phyloP scores from a whole-genome alignment of 2,797 vertebrate species.

The Jordanella pulchra region DNA sequence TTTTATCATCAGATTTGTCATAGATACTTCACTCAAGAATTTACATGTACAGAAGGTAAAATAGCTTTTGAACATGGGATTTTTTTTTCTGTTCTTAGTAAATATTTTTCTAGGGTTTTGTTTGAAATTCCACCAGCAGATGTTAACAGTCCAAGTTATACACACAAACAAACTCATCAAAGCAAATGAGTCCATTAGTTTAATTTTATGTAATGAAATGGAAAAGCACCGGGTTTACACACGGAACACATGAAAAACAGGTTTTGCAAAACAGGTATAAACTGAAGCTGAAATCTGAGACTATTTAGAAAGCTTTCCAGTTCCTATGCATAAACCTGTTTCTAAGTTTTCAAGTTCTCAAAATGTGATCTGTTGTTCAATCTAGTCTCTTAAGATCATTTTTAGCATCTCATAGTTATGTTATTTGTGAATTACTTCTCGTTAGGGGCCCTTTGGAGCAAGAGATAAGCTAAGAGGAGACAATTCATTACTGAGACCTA shows the following conservation, averaged over 20 bases:
- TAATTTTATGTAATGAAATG: neutral
- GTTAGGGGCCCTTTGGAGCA: too few relatives aligned
- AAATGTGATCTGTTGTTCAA: too few relatives aligned
- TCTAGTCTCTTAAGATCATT: too few relatives aligned
- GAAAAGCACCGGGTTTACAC: neutral
- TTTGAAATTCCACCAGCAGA: neutral
- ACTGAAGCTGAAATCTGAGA: neutral
- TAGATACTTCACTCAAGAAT: neutral
- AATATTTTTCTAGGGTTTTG: neutral
- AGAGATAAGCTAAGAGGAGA: too few relatives aligned
- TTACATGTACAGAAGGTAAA: neutral
- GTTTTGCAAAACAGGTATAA: neutral
- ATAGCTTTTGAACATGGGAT: neutral
- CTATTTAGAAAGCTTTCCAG: neutral
- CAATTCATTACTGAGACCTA: too few relatives aligned
- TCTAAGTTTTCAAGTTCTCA: neutral
- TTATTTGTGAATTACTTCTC: too few relatives aligned
- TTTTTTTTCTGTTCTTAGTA: neutral
- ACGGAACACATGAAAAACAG: neutral
- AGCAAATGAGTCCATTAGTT: neutral
- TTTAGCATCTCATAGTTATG: too few relatives aligned
- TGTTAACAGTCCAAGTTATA: neutral
- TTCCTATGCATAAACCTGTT: neutral
- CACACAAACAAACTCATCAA: neutral
- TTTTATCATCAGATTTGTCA: neutral